Evolutionary conservation across 2,113 vertebrate species (phyloP), one percentile per base, ranked within the genome.

Genomic region (Andinoacara biseriatus): DNA sequence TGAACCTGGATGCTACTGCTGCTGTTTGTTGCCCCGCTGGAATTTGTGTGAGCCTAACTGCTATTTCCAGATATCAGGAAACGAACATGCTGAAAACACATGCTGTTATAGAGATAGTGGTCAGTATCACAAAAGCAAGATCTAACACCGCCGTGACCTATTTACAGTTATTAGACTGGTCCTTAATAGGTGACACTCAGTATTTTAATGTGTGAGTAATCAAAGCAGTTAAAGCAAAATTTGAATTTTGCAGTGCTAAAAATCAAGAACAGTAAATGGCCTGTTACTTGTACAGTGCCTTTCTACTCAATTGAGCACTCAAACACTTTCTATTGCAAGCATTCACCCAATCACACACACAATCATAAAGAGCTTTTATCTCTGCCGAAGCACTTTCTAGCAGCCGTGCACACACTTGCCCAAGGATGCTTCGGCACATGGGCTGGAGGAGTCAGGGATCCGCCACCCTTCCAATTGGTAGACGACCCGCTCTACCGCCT

Each of bases 191-290:
- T 58, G 46, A 22, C 57, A 59, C 13, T 80, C 72, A 67, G n/a
- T 24, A 56, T 35, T 79, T 75, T 22, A 59, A 67, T 57, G 2
- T 63, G 31, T 15, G 17, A 76, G 3, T 5, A 18, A 52, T 67
- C 24, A 43, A 40, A 33, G 20, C 29, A 40, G 33, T 59, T 58
- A 13, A 38, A 18, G 43, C 43, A 31, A 54, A 57, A 67, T 33
- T 35, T 74, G 52, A 85, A 61, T 82, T 29, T 10, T 22, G 13
- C 22, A 40, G 26, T 18, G 57, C 57, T 33, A 59, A 80, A 80
- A 74, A 80, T 77, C 40, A 76, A 38, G 5, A 18, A 67, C 18
- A 14, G 63, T 3, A 46, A 6, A 15, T 67, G 63, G 40, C 46
- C 24, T 67, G 63, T 14, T 67, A 46, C 5, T 46, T 46, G 46